Evolutionary conservation across 2,113 vertebrate genomes (phyloP), one percentile per base, ranked within the genome.

Genomic region (Petaurus breviceps): DNA sequence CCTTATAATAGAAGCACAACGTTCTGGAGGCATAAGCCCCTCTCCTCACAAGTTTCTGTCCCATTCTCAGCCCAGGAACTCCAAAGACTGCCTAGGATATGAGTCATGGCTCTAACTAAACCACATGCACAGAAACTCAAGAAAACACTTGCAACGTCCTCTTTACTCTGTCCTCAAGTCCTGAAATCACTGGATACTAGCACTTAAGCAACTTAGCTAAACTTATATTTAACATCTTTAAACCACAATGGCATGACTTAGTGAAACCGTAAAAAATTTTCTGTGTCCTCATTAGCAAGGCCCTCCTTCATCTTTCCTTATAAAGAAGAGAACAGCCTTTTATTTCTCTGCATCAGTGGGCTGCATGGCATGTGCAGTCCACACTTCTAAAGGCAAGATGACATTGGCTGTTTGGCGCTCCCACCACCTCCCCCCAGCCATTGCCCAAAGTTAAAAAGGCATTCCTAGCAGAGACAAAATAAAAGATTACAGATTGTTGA

Each of bases 381-480:
- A 94, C 92, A 94, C 14, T 10, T 94, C 94, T 90, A 94, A 96
- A 90, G 93, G 96, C 57, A 94, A 97, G 93, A n/a, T 46, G 47
- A 89, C 54, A 52, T 90, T 61, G 90, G 94, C 94, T 0, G 0
- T 91, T 37, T n/a, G 7, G 68, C 47, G 51, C 53, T 46, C 61
- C 91, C 89, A 37, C 92, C 9, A 11, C 93, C n/a, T 0, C 91
- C 19, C 5, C 52, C 92, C 93, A 8, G 90, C 25, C 57, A n/a
- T 37, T 0, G 0, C 57, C 96, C 95, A 90, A 90, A 8, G 0
- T 97, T 91, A 93, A 95, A 96, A 91, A 95, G 54, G 47, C 91
- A 97, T 95, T 94, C 95, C 93, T 97, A 95, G 93, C n/a, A 11
- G 93, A 97, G 95, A 94, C 55, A 95, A 98, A 98, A 98, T 92